Conservation (phyloP, 2,888 invertebrate species). For the Tortrix viridana region DNA sequence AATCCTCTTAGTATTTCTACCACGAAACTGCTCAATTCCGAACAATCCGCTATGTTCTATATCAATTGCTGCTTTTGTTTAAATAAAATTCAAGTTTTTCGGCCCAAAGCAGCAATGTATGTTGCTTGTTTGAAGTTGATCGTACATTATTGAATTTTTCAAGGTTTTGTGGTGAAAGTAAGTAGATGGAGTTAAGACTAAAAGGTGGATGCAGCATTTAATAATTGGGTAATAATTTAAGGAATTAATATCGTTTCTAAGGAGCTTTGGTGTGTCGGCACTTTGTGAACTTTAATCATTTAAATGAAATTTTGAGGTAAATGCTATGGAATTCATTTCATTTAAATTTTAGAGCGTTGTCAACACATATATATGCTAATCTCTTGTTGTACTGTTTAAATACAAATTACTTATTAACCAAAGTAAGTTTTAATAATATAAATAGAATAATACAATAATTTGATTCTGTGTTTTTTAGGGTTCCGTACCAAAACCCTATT, state of each 20-base stretch:
- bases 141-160: background rate
- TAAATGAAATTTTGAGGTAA: constrained; percentile 10
- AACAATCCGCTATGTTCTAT: background rate
- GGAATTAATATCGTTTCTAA: constrained; percentile 31
- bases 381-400: no score
- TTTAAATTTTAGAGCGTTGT: no score
- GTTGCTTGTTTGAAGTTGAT: background rate
- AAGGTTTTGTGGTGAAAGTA: constrained; percentile 13
- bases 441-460: no score
- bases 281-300: constrained; percentile 6
- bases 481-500: no score
- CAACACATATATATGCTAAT: no score
- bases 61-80: constrained; percentile 38
- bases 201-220: constrained; percentile 36
- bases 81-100: background rate
- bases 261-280: constrained; percentile 29
- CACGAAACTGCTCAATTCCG: constrained; percentile 6
- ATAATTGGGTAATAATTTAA: constrained; percentile 36
- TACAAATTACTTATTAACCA: no score
- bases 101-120: constrained; percentile 9
- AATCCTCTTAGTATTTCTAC: constrained; percentile 52
- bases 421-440: no score
- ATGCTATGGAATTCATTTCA: background rate
- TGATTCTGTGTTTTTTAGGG: no score
- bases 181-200: constrained; percentile 32